Percentiles rank a stretch among this genome's conserved stretches.
phyloP scores from a whole-genome alignment of 1,140 invertebrate species.

The Lordiphosa stackelbergi region DNA sequence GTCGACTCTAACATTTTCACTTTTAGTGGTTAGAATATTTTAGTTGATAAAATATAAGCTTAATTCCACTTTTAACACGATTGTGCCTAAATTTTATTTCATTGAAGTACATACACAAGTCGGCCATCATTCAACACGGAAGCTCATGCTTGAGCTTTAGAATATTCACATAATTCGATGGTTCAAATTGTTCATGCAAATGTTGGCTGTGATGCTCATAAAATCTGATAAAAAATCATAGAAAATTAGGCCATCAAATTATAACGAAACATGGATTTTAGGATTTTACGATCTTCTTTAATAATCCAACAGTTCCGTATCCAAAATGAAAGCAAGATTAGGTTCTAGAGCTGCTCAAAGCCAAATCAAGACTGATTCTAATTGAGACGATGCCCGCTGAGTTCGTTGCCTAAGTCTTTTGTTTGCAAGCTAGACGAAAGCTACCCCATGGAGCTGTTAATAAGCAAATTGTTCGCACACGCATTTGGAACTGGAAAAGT shows the following conservation, averaged over 20 bases:
- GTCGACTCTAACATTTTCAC: no score
- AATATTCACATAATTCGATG: slow-evolving; percentile 21
- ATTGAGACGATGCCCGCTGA: slow-evolving; percentile 5
- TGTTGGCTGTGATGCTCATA: neutral
- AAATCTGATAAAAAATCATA: slow-evolving; percentile 27
- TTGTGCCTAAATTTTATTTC: no score
- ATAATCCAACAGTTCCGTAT: slow-evolving; percentile 48
- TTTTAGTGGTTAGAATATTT: no score
- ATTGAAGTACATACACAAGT: no score
- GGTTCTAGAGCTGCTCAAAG: slow-evolving; percentile 24
- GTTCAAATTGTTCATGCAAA: slow-evolving; percentile 30
- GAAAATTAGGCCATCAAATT: slow-evolving; percentile 46
- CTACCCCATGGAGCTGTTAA: slow-evolving; percentile 8
- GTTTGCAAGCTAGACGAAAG: slow-evolving; percentile 2
- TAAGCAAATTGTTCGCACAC: slow-evolving; percentile 45
- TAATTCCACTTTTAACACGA: no score
- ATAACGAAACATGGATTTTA: slow-evolving; percentile 29
- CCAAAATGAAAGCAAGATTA: slow-evolving; percentile 5
- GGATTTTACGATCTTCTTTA: slow-evolving; percentile 13
- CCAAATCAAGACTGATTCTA: slow-evolving; percentile 19
- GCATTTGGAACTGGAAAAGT: slow-evolving; percentile 45
- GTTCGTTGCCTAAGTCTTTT: slow-evolving; percentile 35
- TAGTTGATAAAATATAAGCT: no score
- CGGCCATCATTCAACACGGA: slow-evolving; percentile 17
- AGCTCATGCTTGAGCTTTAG: slow-evolving; percentile 28